phyloP scores from a whole-genome alignment of 2,113 vertebrate species.

The Isichthys henryi region DNA sequence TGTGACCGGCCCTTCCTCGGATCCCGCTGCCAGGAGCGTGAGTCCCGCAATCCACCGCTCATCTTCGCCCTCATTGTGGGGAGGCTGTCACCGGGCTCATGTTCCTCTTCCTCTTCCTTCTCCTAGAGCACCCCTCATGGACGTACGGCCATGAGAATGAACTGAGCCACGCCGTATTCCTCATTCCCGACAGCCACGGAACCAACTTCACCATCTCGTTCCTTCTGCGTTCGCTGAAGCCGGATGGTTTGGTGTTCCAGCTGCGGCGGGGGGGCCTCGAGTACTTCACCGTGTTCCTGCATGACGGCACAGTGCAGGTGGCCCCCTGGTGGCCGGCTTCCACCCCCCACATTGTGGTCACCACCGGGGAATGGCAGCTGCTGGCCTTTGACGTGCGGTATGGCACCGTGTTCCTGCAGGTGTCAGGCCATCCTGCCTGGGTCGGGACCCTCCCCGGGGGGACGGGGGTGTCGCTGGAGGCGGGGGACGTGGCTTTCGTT shows the following conservation, averaged over 20 bases:
- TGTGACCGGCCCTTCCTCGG: constrained; percentile 74
- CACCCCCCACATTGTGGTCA: constrained; percentile 47
- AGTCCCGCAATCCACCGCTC: constrained; percentile 27
- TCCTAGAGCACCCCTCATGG: constrained; percentile 68
- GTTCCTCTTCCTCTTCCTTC: neutral
- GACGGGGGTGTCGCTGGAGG: constrained; percentile 34
- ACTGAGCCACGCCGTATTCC: constrained; percentile 63
- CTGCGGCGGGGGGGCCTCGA: constrained; percentile 43
- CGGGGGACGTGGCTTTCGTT: constrained; percentile 55
- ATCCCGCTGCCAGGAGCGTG: constrained; percentile 67
- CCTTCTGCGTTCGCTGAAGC: constrained; percentile 70
- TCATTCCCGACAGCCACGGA: constrained; percentile 48
- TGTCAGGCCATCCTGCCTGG: constrained; percentile 45
- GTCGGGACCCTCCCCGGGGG: constrained; percentile 56
- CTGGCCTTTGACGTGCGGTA: constrained; percentile 59
- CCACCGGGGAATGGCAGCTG: constrained; percentile 65
- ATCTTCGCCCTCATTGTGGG: neutral
- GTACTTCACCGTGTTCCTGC: constrained; percentile 68
- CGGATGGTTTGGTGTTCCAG: constrained; percentile 71
- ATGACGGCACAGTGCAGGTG: constrained; percentile 57
- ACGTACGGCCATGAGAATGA: constrained; percentile 73
- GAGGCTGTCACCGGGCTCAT: neutral
- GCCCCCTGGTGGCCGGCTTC: constrained; percentile 14
- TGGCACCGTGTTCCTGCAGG: constrained; percentile 25
- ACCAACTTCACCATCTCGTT: constrained; percentile 75